Conservation (phyloP, 2,113 vertebrate genomes). For the Lophochroa leadbeateri region DNA sequence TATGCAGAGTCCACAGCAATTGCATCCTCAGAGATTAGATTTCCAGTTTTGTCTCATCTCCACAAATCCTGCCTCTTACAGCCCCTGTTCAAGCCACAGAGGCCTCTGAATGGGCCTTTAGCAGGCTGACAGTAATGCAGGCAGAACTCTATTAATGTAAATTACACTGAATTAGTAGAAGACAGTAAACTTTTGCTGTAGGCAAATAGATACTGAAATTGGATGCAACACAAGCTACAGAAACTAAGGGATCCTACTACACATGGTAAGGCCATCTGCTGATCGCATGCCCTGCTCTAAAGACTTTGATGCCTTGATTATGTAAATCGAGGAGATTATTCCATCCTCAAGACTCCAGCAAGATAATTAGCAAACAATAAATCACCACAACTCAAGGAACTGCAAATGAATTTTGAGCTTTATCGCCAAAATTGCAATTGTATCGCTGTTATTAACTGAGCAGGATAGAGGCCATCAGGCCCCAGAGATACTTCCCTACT, state of each 20-base stretch:
- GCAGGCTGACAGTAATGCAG: neutral
- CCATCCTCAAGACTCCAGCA: slow-evolving; percentile 19
- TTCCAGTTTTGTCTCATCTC: neutral
- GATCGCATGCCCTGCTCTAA: neutral
- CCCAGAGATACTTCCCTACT: neutral
- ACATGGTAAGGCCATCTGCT: neutral
- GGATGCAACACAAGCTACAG: neutral
- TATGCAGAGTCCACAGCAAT: neutral
- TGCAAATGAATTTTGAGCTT: slow-evolving; percentile 37
- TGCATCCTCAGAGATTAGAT: rapidly evolving
- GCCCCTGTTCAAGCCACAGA: neutral
- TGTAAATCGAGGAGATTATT: slow-evolving; percentile 59
- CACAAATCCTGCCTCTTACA: no score
- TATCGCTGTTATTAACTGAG: neutral
- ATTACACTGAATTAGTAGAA: neutral
- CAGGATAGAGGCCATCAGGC: neutral
- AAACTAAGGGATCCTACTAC: neutral
- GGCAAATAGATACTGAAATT: neutral
- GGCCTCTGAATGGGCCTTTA: neutral
- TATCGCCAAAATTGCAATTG: neutral
- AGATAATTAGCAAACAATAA: slow-evolving; percentile 67
- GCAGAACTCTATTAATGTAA: neutral
- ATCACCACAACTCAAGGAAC: slow-evolving; percentile 43
- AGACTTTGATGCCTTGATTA: slow-evolving; percentile 59
- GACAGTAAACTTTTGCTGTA: neutral